Evolutionary conservation across 2,888 invertebrate genomes (phyloP), one percentile per base, ranked within the genome.

Genomic region (Glomeris marginata): DNA sequence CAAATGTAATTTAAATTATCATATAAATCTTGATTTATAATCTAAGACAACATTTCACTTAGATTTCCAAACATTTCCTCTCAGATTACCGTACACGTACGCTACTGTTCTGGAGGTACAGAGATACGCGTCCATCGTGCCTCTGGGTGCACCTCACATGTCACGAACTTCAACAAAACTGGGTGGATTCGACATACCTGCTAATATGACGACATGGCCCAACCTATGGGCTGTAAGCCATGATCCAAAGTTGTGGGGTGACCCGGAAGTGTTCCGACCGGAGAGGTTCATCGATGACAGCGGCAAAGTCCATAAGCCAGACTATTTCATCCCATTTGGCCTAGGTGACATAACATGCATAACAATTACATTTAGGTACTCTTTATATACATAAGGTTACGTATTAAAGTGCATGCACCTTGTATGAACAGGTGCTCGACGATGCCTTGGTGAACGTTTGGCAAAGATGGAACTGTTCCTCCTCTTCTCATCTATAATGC

Each of bases 41-140:
- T n/a, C n/a, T n/a, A n/a, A n/a, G n/a, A n/a, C n/a, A n/a, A n/a
- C n/a, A n/a, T n/a, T n/a, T n/a, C n/a, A n/a, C n/a, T n/a, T n/a
- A n/a, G n/a, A n/a, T n/a, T n/a, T n/a, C n/a, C n/a, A n/a, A n/a
- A n/a, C n/a, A n/a, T 28, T 28, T 8, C 28, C 8, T 10, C 11
- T 8, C 35, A 45, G 45, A 16, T 35, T 45, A 28, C 45, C 45
- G 2, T 45, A 59, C 41, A 22, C 58, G 8, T 57, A 60, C 16
- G 62, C 61, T 6, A 56, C 58, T n/a, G 53, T 59, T 28, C 49
- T 55, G 43, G 62, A 62, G 48, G 52, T 59, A 2, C 53, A 56
- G 22, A 45, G 62, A 20, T 43, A 54, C 18, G 56, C 58, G 1
- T 54, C 52, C 37, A 53, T 60, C 20, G 54, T 56, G 28, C 58